Base-by-base conservation (phyloP, 30 jellyfish, hydroid and myxozoan species). In the Cassiopea andromeda region DNA sequence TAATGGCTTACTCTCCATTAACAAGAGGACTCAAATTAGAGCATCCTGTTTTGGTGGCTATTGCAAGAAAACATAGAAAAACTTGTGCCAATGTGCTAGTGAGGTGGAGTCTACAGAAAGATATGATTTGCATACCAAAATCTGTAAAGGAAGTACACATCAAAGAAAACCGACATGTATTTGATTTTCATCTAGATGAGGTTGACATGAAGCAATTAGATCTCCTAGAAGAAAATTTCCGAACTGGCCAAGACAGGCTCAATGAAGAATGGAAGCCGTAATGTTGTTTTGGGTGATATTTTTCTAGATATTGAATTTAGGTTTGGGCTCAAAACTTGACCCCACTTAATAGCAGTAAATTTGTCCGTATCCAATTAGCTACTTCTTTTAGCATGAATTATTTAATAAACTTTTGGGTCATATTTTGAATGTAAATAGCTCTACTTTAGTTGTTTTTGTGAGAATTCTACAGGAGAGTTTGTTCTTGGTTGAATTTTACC, bases 1-100 rank as follows among this genome's bases (percentile, higher is more conserved):
- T 91, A 7, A 91, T 91, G 97, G 94, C 97, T n/a, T 91, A 91
- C 66, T 91, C 93, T 1, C 97, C 97, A 5, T 58, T 91, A 44
- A 90, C 97, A 6, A 70, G 94, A 58, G 94, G 97, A 67, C 87
- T 47, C n/a, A 60, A 59, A 60, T 15, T 91, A 61, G 60, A 74
- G 16, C 90, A 85, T 66, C 94, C 97, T 1, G 86, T 81, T 9
- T 60, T 91, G 18, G 58, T 46, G 27, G 45, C 81, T 1, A 84
- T 91, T 43, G 94, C 97, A 46, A 47, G 70, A 27, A 91, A 84
- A 71, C 83, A 78, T 46, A 50, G 49, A 2, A 91, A 91, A 69
- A 85, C 89, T 38, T 38, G 85, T 1, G 89, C 97, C 7, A 69
- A 91, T 59, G 82, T 91, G 1, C 66, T 85, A 18, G 19, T 91